A percentile compares a stretch with the other conserved stretches of the same genome.
Evolutionary conservation across 2,888 invertebrate species (phyloP).

Genomic region (Dromius quadrimaculatus): DNA sequence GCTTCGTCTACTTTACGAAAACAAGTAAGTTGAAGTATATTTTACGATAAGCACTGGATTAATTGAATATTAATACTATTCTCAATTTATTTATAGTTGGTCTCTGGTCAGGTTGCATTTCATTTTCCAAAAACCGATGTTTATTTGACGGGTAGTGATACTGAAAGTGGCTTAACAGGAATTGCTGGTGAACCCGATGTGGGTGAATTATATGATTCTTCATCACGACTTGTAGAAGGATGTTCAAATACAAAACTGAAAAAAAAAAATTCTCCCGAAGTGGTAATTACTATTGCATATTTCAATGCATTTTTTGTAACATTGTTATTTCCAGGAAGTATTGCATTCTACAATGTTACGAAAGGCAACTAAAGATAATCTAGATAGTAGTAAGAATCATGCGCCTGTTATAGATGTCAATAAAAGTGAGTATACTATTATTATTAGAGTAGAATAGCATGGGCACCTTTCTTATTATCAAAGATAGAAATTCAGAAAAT

Average conservation of each 20-base stretch:
- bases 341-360: conserved; percentile 73
- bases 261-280: conserved; percentile 55
- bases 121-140: conserved; percentile 75
- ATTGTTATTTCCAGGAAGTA: conserved; percentile 71
- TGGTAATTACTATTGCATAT: conserved; percentile 53
- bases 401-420: conserved; percentile 73
- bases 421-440: conserved; percentile 70
- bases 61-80: neutral
- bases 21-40: conserved; percentile 67
- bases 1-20: conserved; percentile 75
- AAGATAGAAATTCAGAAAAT: too few species aligned
- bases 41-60: too few species aligned
- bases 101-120: conserved; percentile 80
- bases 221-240: conserved; percentile 58
- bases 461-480: too few species aligned
- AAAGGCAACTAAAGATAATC: conserved; percentile 72
- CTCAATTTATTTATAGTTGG: conserved; percentile 67
- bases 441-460: too few species aligned
- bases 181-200: conserved; percentile 69
- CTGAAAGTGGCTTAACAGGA: conserved; percentile 71
- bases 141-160: conserved; percentile 75
- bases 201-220: conserved; percentile 65
- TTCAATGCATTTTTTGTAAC: conserved; percentile 10
- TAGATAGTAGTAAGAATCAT: conserved; percentile 65
- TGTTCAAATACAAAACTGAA: conserved; percentile 59